Base-by-base conservation (phyloP, 92 coral and sea anemone species). In the Epizoanthus ramosus region DNA sequence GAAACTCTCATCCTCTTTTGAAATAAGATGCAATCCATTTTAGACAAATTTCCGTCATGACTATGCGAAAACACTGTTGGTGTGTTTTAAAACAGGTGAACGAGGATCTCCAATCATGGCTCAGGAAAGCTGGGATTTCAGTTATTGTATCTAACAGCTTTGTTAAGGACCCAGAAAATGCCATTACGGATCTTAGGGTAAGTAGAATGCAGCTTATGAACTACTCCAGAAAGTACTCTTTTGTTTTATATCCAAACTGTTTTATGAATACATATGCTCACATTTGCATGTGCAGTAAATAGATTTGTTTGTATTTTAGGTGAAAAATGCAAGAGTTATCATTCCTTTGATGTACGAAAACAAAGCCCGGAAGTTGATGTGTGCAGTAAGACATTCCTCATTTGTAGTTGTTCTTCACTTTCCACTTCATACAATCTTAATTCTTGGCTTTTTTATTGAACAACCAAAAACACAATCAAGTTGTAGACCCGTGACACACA, bases 341-440 rank as follows among this genome's bases (percentile, higher is more conserved):
- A 63, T 93, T 64, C 64, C 89, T 23, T 75, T 86, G 57, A 82
- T 81, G 90, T 93, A 88, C 64, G 97, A 93, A 68, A 88, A 75
- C 21, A 87, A 71, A 74, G 90, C 92, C 25, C 83, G 91, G 50
- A 77, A 81, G 54, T 68, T 91, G 25, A 80, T 93, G 85, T 93
- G 97, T 39, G 81, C 92, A 58, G 97, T 93, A 71, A 86, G 87
- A 60, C 33, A 70, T 58, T 47, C 1, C n/a, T 43, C 16, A 4
- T 7, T 79, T 69, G 22, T 37, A 59, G 39, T n/a, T 17, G 10
- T 60, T 10, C 52, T 3, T 53, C 4, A 16, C 17, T 10, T 13
- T 0, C 2, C 31, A 33, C 6, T 25, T 64, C n/a, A 1, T 15
- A n/a, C n/a, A n/a, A n/a, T n/a, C n/a, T n/a, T 28, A 28, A 28